Evolutionary conservation across 2,888 invertebrate species (phyloP).

Genomic region (Lasioglossum marginatum): DNA sequence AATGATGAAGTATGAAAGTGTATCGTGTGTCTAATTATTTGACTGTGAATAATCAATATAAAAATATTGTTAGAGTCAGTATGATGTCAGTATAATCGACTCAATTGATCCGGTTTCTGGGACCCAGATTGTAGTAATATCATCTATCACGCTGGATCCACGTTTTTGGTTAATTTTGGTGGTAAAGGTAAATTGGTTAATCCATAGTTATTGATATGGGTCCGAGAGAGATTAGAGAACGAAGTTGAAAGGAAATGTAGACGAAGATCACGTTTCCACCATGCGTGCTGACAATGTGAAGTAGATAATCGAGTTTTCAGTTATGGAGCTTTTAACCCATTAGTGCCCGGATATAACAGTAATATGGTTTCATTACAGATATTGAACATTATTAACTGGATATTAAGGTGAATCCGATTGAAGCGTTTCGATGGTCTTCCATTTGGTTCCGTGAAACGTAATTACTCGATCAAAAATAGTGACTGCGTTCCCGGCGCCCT

Average conservation of each 20-base stretch:
- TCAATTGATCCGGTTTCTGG: neutral
- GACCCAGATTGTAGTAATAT: no score
- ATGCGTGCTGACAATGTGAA: constrained; percentile 3
- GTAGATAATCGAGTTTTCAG: constrained; percentile 3
- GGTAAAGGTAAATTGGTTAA: neutral
- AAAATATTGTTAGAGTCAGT: no score
- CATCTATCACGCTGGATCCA: no score
- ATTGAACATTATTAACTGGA: constrained; percentile 3
- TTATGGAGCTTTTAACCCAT: constrained; percentile 6
- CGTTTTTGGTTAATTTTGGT: neutral
- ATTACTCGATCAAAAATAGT: neutral
- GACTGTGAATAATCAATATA: no score
- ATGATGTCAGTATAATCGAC: neutral
- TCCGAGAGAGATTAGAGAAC: neutral
- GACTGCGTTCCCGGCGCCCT: neutral
- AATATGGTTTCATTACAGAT: neutral
- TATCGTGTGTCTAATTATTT: no score
- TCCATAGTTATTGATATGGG: neutral
- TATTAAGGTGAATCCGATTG: neutral
- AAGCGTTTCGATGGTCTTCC: neutral
- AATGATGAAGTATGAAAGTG: no score
- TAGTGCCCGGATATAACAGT: neutral
- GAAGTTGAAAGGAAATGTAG: neutral
- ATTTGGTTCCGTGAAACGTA: neutral
- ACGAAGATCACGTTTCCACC: neutral